phyloP scores from a whole-genome alignment of 1,140 invertebrate genomes.

The Saxidomus purpurata region DNA sequence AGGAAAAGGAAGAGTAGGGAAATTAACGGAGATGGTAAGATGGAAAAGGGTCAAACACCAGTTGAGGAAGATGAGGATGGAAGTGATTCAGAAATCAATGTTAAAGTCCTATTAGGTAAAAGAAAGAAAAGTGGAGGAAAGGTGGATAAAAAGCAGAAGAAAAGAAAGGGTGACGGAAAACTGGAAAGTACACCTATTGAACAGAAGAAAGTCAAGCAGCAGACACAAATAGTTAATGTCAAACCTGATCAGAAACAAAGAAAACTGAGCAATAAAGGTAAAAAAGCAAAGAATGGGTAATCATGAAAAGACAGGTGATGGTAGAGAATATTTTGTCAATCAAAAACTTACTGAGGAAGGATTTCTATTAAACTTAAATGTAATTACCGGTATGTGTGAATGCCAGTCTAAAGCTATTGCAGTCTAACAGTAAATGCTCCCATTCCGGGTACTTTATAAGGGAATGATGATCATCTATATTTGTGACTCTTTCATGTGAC shows the following conservation, averaged over 20 bases:
- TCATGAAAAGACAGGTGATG: background rate
- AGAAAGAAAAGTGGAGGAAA: background rate
- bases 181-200: background rate
- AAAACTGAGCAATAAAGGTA: constrained; percentile 12
- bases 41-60: too few species aligned
- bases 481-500: too few species aligned
- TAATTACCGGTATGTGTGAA: too few species aligned
- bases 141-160: background rate
- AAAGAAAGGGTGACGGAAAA: background rate
- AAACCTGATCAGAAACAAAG: background rate
- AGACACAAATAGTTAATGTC: background rate
- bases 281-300: constrained; percentile 31
- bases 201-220: background rate
- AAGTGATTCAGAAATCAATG: background rate
- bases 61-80: background rate
- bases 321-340: background rate
- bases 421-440: too few species aligned
- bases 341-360: too few species aligned
- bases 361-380: too few species aligned
- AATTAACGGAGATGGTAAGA: background rate
- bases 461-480: too few species aligned
- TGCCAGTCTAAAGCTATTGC: too few species aligned
- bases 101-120: background rate
- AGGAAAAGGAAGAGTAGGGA: background rate
- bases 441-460: too few species aligned